These are phyloP conservation scores for Merluccius polli DNA, from an alignment of 2,797 vertebrate genomes.

Conservation along the genomic window DNA sequence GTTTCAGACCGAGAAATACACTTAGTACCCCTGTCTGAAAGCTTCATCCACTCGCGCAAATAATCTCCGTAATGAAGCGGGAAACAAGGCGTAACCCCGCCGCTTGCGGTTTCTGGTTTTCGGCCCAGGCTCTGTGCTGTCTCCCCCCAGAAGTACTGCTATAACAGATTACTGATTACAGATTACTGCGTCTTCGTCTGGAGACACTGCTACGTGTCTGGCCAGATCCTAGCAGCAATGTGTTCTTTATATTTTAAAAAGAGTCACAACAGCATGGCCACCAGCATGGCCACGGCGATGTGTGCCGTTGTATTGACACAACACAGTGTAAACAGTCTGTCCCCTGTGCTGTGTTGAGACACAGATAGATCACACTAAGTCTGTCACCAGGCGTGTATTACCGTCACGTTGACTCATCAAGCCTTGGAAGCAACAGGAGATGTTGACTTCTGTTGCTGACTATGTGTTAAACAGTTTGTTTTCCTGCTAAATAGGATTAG, in stretches of 20 bases:
- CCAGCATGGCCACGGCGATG: conserved; percentile 7
- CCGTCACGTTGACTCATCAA: neutral
- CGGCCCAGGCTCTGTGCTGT: no score
- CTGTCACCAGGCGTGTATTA: conserved; percentile 13
- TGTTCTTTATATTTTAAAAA: conserved; percentile 30
- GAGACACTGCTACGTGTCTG: conserved; percentile 30
- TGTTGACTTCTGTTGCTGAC: neutral
- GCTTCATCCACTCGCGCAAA: no score
- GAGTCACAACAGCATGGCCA: conserved; percentile 31
- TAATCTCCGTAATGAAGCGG: no score
- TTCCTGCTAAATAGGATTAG: neutral
- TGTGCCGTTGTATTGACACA: conserved; percentile 43
- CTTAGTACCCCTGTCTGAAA: no score
- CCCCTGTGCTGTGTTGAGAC: conserved; percentile 16
- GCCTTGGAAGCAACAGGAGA: neutral
- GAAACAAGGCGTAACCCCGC: no score
- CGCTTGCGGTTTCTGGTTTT: no score
- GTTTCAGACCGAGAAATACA: no score
- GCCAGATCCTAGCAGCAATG: conserved; percentile 28
- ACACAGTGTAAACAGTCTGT: conserved; percentile 45
- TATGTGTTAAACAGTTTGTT: neutral
- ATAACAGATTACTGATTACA: neutral
- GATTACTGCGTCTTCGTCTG: conserved; percentile 5
- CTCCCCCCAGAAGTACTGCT: neutral
- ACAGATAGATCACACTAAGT: conserved; percentile 40